Base-by-base conservation (phyloP, 2,113 vertebrate genomes). In the Poeciliopsis turrubarensis region DNA sequence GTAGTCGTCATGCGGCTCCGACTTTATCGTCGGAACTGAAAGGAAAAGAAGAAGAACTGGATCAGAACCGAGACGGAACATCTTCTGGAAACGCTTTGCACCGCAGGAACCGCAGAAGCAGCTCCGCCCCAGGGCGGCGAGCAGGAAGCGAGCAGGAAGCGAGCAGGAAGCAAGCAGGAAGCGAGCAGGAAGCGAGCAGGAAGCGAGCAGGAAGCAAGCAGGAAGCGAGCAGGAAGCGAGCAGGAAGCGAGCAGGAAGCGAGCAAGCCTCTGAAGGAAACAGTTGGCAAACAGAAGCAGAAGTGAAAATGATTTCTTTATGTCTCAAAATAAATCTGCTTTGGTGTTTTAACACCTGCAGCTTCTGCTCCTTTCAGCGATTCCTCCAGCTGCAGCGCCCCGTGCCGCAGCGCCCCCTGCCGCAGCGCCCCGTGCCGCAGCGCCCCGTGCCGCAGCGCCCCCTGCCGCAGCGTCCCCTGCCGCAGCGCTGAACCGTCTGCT, bases 21-120 rank as follows among this genome's bases (percentile, higher is more conserved):
- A 97, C 94, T 99, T 99, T 94, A 99, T 97, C 88, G 96, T 95
- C 67, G 96, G 97, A 92, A 96, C 98, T 98, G 95, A 79, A 44
- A 39, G 60, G 27, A 72, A 25, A 76, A 66, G 27, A 78, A 70
- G 44, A 77, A 17, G 82, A 75, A 73, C 94, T 92, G 68, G 95
- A 91, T 91, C 87, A 94, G 87, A 92, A 37, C 34, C 34, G 34
- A 37, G 34, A 37, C 10, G 29, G 29, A 29, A 29, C 29, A 29
- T 29, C 29, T 29, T 29, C 32, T 34, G 32, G 32, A 11, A 37
- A 11, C 10, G 10, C 34, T 37, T 11, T 37, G 34, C 1, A 81
- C 85, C 81, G 0, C 82, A 81, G 39, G 67, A 67, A 88, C 39
- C 75, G 93, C 93, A 94, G 91, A 93, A 89, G 75, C 63, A 65